A percentile compares a stretch with the other conserved stretches of the same genome.
Conservation (phyloP, 2,797 vertebrate species). For the Urophycis tenuis region DNA sequence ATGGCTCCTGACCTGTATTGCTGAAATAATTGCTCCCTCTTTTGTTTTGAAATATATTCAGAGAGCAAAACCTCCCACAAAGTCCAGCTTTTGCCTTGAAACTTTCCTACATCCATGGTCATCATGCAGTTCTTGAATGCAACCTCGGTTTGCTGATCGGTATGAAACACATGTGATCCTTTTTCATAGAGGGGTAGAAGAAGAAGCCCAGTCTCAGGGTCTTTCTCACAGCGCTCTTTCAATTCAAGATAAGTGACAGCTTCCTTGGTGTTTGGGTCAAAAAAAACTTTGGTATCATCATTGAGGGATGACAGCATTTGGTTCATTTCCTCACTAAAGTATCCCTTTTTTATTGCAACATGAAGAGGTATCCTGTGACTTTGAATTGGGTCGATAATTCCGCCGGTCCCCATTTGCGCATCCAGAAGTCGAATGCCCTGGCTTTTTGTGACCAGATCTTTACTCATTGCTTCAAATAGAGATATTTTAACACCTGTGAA, state of each 20-base stretch:
- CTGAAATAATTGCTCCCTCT: conserved; percentile 71
- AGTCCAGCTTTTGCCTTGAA: conserved; percentile 65
- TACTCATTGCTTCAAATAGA: conserved; percentile 64
- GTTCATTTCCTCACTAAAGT: conserved; percentile 70
- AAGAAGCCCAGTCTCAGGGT: conserved; percentile 61
- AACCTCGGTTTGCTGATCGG: conserved; percentile 64
- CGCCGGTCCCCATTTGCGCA: conserved; percentile 78
- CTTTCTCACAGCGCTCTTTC: conserved; percentile 69
- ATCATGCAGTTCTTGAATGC: conserved; percentile 62
- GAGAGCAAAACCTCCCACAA: conserved; percentile 83
- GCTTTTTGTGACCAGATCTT: conserved; percentile 53
- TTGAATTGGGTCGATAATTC: conserved; percentile 76
- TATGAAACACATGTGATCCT: conserved; percentile 29
- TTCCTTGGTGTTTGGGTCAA: conserved; percentile 82
- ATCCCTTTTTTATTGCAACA: conserved; percentile 72
- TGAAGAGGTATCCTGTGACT: conserved; percentile 76
- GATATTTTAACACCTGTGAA: conserved; percentile 63
- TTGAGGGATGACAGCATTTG: conserved; percentile 60
- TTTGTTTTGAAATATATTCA: conserved; percentile 73
- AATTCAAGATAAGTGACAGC: conserved; percentile 79
- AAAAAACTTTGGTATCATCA: conserved; percentile 75
- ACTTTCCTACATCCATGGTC: conserved; percentile 62
- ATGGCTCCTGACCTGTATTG: conserved; percentile 64
- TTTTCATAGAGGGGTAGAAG: conserved; percentile 60
- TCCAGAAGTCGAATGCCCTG: conserved; percentile 64